These are phyloP conservation scores for Austrolebias charrua DNA, from an alignment of 2,797 vertebrate genomes.

Conservation along the genomic window DNA sequence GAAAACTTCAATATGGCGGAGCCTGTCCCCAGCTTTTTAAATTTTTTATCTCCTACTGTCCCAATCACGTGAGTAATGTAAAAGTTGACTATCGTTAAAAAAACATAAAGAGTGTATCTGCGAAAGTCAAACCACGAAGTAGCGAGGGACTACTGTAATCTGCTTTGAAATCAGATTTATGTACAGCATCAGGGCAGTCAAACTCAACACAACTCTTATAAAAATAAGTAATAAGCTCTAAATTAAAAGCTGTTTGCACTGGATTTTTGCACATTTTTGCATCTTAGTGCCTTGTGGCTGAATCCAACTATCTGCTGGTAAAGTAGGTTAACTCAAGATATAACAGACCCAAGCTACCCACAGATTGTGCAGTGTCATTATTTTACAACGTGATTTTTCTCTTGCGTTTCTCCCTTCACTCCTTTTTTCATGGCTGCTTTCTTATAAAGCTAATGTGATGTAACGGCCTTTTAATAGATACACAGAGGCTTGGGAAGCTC, in stretches of 20 bases:
- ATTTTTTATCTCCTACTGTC: too few relatives aligned
- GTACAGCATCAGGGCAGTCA: background rate
- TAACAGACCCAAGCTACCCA: constrained; percentile 36
- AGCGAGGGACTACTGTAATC: too few relatives aligned
- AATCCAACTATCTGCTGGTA: constrained; percentile 39
- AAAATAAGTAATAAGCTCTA: background rate
- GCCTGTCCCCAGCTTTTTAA: too few relatives aligned
- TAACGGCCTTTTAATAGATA: constrained; percentile 90
- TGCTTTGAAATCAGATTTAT: background rate
- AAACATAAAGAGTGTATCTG: too few relatives aligned
- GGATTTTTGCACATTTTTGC: constrained; percentile 15
- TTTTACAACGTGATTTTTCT: constrained; percentile 57
- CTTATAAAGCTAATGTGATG: constrained; percentile 88
- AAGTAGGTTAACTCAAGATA: constrained; percentile 37
- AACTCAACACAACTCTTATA: background rate
- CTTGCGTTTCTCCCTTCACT: constrained; percentile 47
- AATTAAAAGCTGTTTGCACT: constrained; percentile 35
- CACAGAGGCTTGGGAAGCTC: constrained; percentile 82
- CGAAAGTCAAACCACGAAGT: too few relatives aligned
- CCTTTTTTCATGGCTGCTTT: constrained; percentile 62
- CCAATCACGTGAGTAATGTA: too few relatives aligned
- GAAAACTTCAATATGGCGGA: too few relatives aligned
- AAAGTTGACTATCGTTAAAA: too few relatives aligned
- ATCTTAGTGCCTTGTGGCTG: constrained; percentile 34
- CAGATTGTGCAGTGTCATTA: constrained; percentile 54